Percentiles rank a stretch among this genome's conserved stretches.
phyloP scores from a whole-genome alignment of 2,888 invertebrate genomes.

The Drosophila mercatorum region DNA sequence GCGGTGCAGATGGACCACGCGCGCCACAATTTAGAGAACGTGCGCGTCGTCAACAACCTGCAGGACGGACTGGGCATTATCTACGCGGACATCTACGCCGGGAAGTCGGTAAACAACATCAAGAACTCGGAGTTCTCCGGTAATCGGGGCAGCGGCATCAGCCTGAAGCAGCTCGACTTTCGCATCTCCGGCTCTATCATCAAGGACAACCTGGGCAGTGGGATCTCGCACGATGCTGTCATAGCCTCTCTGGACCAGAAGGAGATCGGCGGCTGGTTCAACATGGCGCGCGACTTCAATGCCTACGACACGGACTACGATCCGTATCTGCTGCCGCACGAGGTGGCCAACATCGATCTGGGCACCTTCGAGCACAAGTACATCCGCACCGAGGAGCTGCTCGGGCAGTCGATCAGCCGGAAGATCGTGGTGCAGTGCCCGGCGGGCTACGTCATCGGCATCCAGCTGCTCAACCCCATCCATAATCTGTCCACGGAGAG shows the following conservation, averaged over 20 bases:
- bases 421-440: constrained; percentile 89
- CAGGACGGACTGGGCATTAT: constrained; percentile 97
- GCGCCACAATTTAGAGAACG: constrained; percentile 92
- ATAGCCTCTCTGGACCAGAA: constrained; percentile 93
- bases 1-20: constrained; percentile 95
- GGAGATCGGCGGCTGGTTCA: constrained; percentile 97
- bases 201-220: constrained; percentile 93
- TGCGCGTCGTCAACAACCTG: constrained; percentile 92
- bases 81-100: constrained; percentile 96
- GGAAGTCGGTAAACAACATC: constrained; percentile 92
- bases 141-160: constrained; percentile 95
- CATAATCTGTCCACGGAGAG: constrained; percentile 94
- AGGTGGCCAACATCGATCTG: constrained; percentile 86
- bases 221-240: constrained; percentile 96
- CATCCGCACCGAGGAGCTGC: constrained; percentile 89
- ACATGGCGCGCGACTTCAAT: constrained; percentile 88
- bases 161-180: constrained; percentile 94
- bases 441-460: constrained; percentile 93
- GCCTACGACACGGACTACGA: constrained; percentile 89
- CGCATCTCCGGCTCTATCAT: constrained; percentile 91
- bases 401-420: constrained; percentile 86
- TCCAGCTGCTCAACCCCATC: constrained; percentile 95
- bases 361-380: constrained; percentile 92
- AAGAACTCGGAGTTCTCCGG: constrained; percentile 93
- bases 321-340: constrained; percentile 90